Evolutionary conservation across 2,888 invertebrate species (phyloP), one percentile per base, ranked within the genome.

Genomic region (Anticlea derivata): DNA sequence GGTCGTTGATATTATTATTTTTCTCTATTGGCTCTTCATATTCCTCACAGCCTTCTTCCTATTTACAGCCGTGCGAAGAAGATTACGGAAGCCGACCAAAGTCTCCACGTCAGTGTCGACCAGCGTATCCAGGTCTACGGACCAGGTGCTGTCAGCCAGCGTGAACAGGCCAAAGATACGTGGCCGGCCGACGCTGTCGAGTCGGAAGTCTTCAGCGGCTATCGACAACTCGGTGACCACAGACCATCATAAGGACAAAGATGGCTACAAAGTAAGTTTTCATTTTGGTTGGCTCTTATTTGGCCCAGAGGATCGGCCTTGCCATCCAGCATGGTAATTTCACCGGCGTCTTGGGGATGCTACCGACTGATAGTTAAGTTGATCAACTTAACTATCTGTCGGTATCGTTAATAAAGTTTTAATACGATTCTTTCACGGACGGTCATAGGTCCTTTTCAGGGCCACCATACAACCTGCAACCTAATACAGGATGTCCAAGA

Each of bases 91-190:
- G 66, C 94, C 95, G 7, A 87, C 92, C 38, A 93, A 94, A 68
- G 87, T 92, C 5, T 86, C 92, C 49, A 92, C 93, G 23, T 91
- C 93, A 57, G 87, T 92, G 3, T 86, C 92, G 89, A 93, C 80
- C 92, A 95, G 83, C 92, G 95, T 78, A 86, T 94, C 75, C 71
- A 93, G 61, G 81, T 94, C 78, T 77, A 92, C 74, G 68, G 94
- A 81, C 75, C 93, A 69, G 78, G 84, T 75, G 60, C 77, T 77
- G 63, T 80, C 90, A 24, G 90, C 90, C 7, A 90, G 90, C 47
- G 94, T 95, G 43, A 95, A 94, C 81, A 92, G 94, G 73, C 93
- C 95, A 54, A 92, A 93, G 73, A 89, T 93, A 17, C 88, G 93
- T 64, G 91, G 92, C 29, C 83, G 93, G 10, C 92, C 92, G 1